Evolutionary conservation across 2,797 vertebrate species (phyloP), one percentile per base, ranked within the genome.

Genomic region (Thamnophis elegans): DNA sequence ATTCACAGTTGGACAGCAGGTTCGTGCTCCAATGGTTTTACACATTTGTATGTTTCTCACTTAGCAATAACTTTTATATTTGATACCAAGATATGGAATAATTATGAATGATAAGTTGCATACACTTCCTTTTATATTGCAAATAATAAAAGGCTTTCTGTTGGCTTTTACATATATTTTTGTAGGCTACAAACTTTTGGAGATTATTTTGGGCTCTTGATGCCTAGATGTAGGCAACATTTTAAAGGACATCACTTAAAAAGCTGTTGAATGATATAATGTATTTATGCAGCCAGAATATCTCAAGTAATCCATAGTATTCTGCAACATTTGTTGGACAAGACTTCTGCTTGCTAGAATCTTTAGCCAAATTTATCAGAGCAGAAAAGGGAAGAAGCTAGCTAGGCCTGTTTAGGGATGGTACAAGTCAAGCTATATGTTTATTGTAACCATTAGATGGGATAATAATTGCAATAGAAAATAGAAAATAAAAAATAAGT

Each of bases 1-100:
- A 47, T 99, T 99, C 97, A 98, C 97, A 0, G 92, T 98, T 8
- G 97, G 98, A 53, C 99, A 99, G 95, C 99, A 99, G 99, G 99
- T 99, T 93, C 36, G 87, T 85, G 0, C 10, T 82, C 73, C 20
- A 82, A 25, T 82, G 20, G 18, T 47, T 18, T 32, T 47, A 1
- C 16, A 5, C 9, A 13, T 56, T 14, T 89, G 4, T 36, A 36
- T 59, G 32, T 55, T 78, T 60, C 28, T 88, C 8, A 22, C n/a
- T 85, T n/a, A 82, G 47, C 3, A 7, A 7, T 88, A 32, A 20
- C 13, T 10, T 51, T 65, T 68, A 22, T 59, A 18, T 90, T 7
- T 12, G 26, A 42, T 82, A 47, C 20, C 73, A 47, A 47, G 18
- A 78, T 11, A 32, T 22, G 32, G 32, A 22, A 47, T 82, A 82